Percentiles rank a stretch among this genome's conserved stretches.
Evolutionary conservation across 1,140 invertebrate species (phyloP).

Genomic region (Elysia chlorotica): DNA sequence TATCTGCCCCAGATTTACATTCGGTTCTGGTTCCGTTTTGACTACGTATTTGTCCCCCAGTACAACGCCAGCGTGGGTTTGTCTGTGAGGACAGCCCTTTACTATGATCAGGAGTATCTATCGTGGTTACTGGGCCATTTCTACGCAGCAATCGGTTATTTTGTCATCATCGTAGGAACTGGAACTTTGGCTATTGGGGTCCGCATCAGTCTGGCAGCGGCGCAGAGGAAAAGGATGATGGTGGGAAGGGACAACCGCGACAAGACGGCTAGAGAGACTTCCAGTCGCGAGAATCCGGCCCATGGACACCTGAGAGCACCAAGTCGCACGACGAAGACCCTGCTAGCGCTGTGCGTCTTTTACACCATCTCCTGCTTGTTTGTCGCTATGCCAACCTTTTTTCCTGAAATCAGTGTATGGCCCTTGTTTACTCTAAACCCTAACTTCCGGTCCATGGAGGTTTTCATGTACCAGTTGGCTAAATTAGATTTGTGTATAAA

Average conservation of each 20-base stretch:
- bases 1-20: not conserved
- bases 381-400: not conserved
- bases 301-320: not conserved
- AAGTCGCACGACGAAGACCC: slow-evolving; percentile 12
- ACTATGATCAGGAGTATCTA: not conserved
- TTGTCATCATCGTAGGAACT: not conserved
- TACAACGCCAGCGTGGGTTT: not conserved
- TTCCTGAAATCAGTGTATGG: not conserved
- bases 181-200: slow-evolving; percentile 7
- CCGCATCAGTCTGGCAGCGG: not conserved
- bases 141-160: not conserved
- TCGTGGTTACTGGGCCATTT: not conserved
- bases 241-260: not conserved
- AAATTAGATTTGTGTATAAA: not conserved
- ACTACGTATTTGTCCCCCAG: not conserved
- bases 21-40: slow-evolving; percentile 4
- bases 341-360: slow-evolving; percentile 7
- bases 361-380: not conserved
- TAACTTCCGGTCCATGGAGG: not conserved
- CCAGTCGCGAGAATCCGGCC: not conserved
- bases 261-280: too few relatives aligned
- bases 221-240: not conserved
- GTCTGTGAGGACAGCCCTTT: not conserved
- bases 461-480: not conserved
- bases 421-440: not conserved